Conservation (phyloP, 2,888 invertebrate species). For the Lumbricus terrestris region DNA sequence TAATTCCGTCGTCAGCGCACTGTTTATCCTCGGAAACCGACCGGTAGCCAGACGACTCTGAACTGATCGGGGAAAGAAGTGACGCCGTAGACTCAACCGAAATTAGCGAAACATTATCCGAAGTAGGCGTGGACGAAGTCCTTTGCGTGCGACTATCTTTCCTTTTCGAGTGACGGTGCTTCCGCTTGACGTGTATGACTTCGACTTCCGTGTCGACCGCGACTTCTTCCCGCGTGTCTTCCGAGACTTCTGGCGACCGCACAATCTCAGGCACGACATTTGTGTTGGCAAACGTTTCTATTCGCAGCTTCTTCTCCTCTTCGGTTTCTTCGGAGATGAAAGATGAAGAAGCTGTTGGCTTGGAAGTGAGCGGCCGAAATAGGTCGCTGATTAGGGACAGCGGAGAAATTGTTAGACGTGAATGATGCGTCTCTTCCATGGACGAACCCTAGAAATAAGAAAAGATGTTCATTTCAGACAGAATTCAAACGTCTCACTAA, state of each 20-base stretch:
- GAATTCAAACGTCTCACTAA: background rate
- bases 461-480: background rate
- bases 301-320: constrained; percentile 3
- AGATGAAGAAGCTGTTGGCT: background rate
- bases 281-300: constrained; percentile 9
- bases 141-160: background rate
- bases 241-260: background rate
- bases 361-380: background rate
- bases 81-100: background rate
- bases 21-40: constrained; percentile 6
- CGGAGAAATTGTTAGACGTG: background rate
- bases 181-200: background rate
- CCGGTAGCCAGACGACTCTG: constrained; percentile 4
- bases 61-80: constrained; percentile 12
- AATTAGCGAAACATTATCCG: background rate
- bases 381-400: background rate
- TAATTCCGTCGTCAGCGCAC: background rate
- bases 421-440: background rate
- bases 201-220: background rate
- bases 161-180: background rate
- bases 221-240: background rate
- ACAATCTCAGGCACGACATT: background rate
- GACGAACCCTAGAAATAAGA: background rate
- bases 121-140: background rate
- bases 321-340: background rate